These are phyloP conservation scores for Bibio marci DNA, from an alignment of 2,888 invertebrate genomes.

Conservation along the genomic window DNA sequence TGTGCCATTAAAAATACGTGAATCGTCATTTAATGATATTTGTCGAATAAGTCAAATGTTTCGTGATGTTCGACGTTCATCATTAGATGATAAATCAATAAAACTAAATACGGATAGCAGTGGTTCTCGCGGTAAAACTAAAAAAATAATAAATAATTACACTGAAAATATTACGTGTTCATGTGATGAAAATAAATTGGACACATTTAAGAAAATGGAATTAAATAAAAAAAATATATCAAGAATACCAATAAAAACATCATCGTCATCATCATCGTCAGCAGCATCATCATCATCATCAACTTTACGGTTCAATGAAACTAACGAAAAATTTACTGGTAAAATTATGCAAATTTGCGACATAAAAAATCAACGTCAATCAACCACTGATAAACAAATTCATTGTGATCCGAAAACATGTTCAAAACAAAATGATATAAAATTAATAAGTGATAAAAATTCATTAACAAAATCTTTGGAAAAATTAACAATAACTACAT, in stretches of 20 bases:
- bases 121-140: not conserved
- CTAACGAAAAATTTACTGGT: constrained; percentile 14
- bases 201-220: too few species aligned
- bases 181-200: too few species aligned
- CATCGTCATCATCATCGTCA: too few species aligned
- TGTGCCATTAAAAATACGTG: not conserved
- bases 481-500: too few species aligned
- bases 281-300: not conserved
- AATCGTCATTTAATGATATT: constrained; percentile 2
- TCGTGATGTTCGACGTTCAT: not conserved
- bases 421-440: too few species aligned
- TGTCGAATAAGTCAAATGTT: constrained; percentile 4
- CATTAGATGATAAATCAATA: not conserved
- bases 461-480: too few species aligned
- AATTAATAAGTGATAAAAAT: too few species aligned
- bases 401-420: too few species aligned
- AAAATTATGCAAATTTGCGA: constrained; percentile 17
- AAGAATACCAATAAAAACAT: too few species aligned
- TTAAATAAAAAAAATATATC: too few species aligned
- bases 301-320: constrained; percentile 13
- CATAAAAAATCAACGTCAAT: not conserved
- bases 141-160: not conserved
- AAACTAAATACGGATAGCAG: not conserved
- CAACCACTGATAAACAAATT: too few species aligned
- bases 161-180: not conserved